phyloP scores from a whole-genome alignment of 1,140 invertebrate species.

The Dryas iulia region DNA sequence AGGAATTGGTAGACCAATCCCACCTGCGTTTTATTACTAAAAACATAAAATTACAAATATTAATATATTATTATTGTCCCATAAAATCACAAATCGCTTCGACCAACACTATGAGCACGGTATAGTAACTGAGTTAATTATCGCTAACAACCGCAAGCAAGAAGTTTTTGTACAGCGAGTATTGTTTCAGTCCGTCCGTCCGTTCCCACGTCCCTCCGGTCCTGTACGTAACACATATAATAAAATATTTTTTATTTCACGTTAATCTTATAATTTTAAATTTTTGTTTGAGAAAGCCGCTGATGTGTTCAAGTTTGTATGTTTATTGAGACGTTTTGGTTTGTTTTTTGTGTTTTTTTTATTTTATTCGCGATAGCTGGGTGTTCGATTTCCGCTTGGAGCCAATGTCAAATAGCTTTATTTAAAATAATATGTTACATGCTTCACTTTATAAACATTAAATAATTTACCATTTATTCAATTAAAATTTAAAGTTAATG shows the following conservation, averaged over 20 bases:
- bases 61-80: too few species aligned
- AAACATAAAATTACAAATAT: too few species aligned
- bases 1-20: too few species aligned
- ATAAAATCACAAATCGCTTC: slow-evolving; percentile 5
- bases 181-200: slow-evolving; percentile 37
- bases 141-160: slow-evolving; percentile 46
- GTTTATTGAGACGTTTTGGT: neutral
- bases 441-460: too few species aligned
- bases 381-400: too few species aligned
- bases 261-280: slow-evolving; percentile 38
- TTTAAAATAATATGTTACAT: too few species aligned
- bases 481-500: too few species aligned
- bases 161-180: slow-evolving; percentile 37
- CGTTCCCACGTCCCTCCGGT: slow-evolving; percentile 38
- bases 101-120: slow-evolving; percentile 10
- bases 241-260: slow-evolving; percentile 36
- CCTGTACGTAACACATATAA: slow-evolving; percentile 35
- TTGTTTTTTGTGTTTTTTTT: too few species aligned
- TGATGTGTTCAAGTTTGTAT: neutral
- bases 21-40: too few species aligned
- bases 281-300: slow-evolving; percentile 30
- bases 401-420: too few species aligned
- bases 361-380: too few species aligned
- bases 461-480: too few species aligned
- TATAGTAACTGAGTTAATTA: slow-evolving; percentile 42